phyloP scores from a whole-genome alignment of 2,113 vertebrate species.

The Nothocercus nigrocapillus region DNA sequence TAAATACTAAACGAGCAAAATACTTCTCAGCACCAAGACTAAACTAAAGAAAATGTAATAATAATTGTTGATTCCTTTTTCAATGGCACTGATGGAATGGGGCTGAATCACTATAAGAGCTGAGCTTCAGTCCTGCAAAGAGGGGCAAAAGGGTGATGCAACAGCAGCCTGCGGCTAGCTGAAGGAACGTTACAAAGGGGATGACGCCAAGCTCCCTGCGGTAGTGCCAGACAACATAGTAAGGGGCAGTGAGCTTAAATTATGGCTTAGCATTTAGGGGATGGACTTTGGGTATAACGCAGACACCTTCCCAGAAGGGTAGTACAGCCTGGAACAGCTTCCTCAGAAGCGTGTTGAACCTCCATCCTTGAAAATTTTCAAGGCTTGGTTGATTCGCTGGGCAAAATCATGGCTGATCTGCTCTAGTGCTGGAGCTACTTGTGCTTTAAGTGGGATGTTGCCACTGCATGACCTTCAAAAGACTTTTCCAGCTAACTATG shows the following conservation, averaged over 20 bases:
- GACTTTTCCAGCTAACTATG: not conserved
- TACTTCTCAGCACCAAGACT: not conserved
- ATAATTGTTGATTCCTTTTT: not conserved
- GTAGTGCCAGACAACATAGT: not conserved
- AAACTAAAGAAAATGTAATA: not conserved
- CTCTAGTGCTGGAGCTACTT: not conserved
- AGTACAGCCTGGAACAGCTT: not conserved
- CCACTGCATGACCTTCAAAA: not conserved
- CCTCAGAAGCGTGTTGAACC: not conserved
- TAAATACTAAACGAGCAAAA: not conserved
- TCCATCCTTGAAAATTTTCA: not conserved
- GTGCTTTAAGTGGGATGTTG: not conserved
- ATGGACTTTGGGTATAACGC: not conserved
- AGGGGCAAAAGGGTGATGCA: not conserved
- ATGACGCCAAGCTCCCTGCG: not conserved
- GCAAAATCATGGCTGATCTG: accelerated
- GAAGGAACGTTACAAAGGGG: not conserved
- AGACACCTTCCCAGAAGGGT: not conserved
- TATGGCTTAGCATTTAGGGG: not conserved
- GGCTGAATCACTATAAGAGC: not conserved
- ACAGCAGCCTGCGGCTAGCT: not conserved
- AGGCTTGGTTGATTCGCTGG: not conserved
- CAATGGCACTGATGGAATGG: not conserved
- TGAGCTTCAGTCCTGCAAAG: not conserved
- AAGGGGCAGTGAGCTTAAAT: not conserved